These are phyloP conservation scores for Drosophila austrosaltans DNA, from an alignment of 2,888 invertebrate genomes.

Conservation along the genomic window DNA sequence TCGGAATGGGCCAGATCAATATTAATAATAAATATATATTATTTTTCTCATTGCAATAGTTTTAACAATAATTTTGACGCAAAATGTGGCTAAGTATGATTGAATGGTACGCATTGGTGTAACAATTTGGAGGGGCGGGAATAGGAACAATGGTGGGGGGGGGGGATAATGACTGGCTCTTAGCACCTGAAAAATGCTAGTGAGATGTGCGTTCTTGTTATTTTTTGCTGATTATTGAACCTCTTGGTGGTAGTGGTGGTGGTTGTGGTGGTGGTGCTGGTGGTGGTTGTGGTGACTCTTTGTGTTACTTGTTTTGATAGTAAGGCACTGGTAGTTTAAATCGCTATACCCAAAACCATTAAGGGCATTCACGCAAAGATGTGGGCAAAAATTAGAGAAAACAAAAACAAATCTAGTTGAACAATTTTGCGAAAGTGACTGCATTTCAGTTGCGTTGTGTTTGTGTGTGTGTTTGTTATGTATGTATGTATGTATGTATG, in stretches of 20 bases:
- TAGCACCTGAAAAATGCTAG: conserved; percentile 14
- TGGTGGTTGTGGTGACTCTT: conserved; percentile 21
- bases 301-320: conserved; percentile 30
- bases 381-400: neutral
- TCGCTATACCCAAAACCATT: conserved; percentile 45
- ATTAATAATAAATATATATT: conserved; percentile 37
- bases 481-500: neutral
- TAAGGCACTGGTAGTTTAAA: conserved; percentile 74
- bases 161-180: conserved; percentile 8
- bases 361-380: conserved; percentile 24
- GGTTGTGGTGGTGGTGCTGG: conserved; percentile 21
- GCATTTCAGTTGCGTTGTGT: neutral
- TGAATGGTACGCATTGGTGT: conserved; percentile 22
- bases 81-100: conserved; percentile 35
- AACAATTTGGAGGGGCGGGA: neutral
- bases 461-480: neutral
- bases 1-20: conserved; percentile 82
- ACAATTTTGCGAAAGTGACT: neutral
- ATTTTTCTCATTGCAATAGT: conserved; percentile 62
- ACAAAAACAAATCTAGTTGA: conserved; percentile 5
- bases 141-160: neutral
- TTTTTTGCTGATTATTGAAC: conserved; percentile 6
- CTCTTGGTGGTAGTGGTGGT: conserved; percentile 5
- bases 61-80: conserved; percentile 57
- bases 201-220: neutral